Conservation (phyloP, 2,797 vertebrate species). For the Tangara arthus region DNA sequence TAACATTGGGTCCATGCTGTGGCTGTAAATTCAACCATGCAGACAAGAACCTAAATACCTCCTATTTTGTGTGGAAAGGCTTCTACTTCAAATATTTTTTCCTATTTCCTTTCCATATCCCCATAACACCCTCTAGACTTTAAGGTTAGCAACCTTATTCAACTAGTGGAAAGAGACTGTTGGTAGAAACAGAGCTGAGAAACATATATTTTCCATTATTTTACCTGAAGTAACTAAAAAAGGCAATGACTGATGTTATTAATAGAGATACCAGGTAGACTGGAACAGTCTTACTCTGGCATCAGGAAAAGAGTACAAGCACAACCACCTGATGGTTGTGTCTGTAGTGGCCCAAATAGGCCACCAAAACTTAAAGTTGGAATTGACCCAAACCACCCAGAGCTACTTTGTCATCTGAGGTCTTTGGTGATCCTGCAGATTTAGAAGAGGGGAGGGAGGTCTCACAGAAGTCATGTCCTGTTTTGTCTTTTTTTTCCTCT, state of each 20-base stretch:
- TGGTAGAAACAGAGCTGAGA: neutral
- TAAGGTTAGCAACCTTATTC: neutral
- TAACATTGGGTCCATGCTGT: neutral
- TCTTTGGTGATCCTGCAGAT: neutral
- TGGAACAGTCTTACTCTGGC: neutral
- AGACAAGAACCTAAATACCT: neutral
- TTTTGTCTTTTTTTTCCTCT: neutral
- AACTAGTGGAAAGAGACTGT: accelerated
- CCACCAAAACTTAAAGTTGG: neutral
- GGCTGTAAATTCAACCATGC: neutral
- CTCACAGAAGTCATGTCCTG: neutral
- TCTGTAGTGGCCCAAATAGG: neutral
- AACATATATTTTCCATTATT: neutral
- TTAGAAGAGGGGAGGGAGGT: neutral
- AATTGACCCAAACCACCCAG: neutral
- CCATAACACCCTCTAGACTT: neutral
- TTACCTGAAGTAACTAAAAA: neutral
- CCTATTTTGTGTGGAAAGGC: neutral
- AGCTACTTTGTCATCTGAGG: neutral
- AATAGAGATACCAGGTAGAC: neutral
- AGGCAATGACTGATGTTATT: neutral
- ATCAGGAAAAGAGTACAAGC: neutral
- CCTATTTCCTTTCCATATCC: neutral
- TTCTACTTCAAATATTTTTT: neutral
- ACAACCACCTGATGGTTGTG: neutral